Conservation (phyloP, 2,888 invertebrate species). For the Hyalella azteca region DNA sequence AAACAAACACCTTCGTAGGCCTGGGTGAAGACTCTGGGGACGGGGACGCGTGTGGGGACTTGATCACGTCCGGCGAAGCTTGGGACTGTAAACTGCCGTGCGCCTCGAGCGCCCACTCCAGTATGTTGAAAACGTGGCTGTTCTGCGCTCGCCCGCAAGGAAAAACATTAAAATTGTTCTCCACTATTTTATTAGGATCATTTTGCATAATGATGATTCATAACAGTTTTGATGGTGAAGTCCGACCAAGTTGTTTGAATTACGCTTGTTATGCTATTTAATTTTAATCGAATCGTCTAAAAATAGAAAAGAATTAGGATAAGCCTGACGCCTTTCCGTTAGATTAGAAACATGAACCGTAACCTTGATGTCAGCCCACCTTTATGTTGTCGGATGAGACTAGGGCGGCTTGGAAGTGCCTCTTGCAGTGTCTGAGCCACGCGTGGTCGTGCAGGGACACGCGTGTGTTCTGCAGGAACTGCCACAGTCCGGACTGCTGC, state of each 20-base stretch:
- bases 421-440: constrained; percentile 37
- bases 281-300: no score
- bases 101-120: constrained; percentile 9
- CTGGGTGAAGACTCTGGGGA: constrained; percentile 14
- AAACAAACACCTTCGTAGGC: neutral
- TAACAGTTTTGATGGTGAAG: no score
- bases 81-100: neutral
- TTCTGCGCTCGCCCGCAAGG: neutral
- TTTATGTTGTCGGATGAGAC: constrained; percentile 27
- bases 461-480: constrained; percentile 35
- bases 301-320: no score
- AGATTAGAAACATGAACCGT: no score
- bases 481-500: constrained; percentile 40
- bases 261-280: no score
- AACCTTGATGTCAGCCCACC: neutral
- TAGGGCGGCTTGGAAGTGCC: constrained; percentile 27
- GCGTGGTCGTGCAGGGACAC: constrained; percentile 37
- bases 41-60: neutral
- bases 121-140: constrained; percentile 14
- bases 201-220: no score
- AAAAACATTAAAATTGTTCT: no score
- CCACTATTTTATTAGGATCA: no score
- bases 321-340: no score
- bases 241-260: no score
- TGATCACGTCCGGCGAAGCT: neutral